Evolutionary conservation across 1,140 invertebrate genomes (phyloP), one percentile per base, ranked within the genome.

Genomic region (Acromyrmex echinatior): DNA sequence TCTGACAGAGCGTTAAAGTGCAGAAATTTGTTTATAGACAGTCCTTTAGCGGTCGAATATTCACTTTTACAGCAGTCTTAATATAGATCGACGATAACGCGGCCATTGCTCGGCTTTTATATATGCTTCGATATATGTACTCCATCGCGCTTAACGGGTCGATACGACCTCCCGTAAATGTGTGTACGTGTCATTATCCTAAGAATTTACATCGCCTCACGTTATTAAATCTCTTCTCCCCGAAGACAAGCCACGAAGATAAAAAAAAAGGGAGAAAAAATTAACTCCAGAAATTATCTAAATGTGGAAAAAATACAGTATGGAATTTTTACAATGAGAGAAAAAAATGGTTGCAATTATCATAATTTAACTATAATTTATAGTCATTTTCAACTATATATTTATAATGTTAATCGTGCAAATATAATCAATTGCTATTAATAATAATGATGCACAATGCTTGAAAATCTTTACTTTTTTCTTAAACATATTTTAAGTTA

Each of bases 71-170:
- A 68, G 21, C 39, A n/a, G 45, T n/a, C 63, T 70, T 80, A 80
- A 80, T 80, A 80, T 80, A 80, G 78, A 56, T 70, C 3, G 62
- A 68, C 49, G 62, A 68, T 68, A 80, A 68, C 9, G 63, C 63
- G 63, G 63, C 49, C 56, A 21, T 70, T 68, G 49, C 63, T 66
- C 60, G 63, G 25, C 63, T 80, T 68, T 80, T 56, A 68, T 53
- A 56, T 60, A 60, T 74, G 28, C 49, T 70, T 80, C 49, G 78
- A 70, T 68, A 68, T n/a, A 39, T 56, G 39, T n/a, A n/a, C 63
- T 68, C 9, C 28, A n/a, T 80, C 78, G 78, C 28, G 21, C 63
- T 53, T 80, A 68, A 80, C 49, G 49, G 63, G 9, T 80, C 78
- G 63, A 80, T 80, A 80, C 63, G 63, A 35, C 78, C 49, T 80